A percentile compares a stretch with the other conserved stretches of the same genome.
phyloP scores from a whole-genome alignment of 2,888 invertebrate species.

The Cantharis nigra region DNA sequence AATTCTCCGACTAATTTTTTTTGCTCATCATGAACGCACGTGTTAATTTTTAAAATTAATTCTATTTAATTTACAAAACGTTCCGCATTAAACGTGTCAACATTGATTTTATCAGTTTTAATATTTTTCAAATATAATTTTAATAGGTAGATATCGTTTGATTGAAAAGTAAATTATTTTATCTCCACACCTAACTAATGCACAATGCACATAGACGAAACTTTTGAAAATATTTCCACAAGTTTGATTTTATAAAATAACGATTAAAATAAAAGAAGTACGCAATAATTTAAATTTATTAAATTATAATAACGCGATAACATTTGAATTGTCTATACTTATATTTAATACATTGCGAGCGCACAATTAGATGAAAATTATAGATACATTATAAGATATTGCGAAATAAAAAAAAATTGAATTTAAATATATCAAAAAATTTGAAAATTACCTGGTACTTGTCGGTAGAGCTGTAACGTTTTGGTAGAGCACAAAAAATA shows the following conservation, averaged over 20 bases:
- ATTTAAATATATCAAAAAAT: not conserved
- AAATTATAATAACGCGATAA: not conserved
- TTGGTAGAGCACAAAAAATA: conserved; percentile 12
- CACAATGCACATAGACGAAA: too few species aligned
- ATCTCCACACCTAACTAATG: too few species aligned
- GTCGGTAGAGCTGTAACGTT: conserved; percentile 9
- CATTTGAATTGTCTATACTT: not conserved
- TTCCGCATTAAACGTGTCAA: too few species aligned
- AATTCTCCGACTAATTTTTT: not conserved
- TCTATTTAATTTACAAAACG: too few species aligned
- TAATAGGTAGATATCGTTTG: not conserved
- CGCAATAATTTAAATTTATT: not conserved
- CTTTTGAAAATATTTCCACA: not conserved
- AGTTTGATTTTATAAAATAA: not conserved
- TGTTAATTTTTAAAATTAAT: not conserved
- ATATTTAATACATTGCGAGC: not conserved
- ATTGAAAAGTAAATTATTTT: not conserved
- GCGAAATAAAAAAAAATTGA: not conserved
- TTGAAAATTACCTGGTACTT: conserved; percentile 7
- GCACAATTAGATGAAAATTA: not conserved
- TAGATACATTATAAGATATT: not conserved
- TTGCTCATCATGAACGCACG: not conserved
- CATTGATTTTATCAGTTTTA: too few species aligned
- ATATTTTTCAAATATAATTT: not conserved
- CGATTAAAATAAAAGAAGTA: not conserved